Conservation (phyloP, 37 sponge, comb jelly and placozoan genomes). For the Haliclona indistincta region DNA sequence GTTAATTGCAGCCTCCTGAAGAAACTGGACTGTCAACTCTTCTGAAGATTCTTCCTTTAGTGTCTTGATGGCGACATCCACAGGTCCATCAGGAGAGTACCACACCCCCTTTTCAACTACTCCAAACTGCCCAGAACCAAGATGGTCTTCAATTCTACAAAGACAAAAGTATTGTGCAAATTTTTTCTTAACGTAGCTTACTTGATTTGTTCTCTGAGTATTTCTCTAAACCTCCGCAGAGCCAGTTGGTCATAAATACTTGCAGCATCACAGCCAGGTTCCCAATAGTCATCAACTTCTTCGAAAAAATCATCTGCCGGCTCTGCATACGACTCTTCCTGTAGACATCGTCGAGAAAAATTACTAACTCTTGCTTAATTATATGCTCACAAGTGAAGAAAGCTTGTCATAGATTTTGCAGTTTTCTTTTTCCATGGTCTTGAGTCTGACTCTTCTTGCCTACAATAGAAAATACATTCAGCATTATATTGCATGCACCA, state of each 20-base stretch:
- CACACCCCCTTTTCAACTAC: neutral
- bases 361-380: too few species aligned
- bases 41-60: neutral
- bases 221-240: slow-evolving; percentile 43
- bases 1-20: slow-evolving; percentile 28
- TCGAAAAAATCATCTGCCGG: too few species aligned
- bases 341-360: too few species aligned
- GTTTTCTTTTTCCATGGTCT: too few species aligned
- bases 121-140: slow-evolving; percentile 30
- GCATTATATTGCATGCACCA: too few species aligned
- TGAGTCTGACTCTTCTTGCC: too few species aligned
- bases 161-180: too few species aligned
- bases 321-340: too few species aligned
- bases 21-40: slow-evolving; percentile 6
- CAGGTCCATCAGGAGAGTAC: neutral
- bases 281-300: slow-evolving; percentile 46
- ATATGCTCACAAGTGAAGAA: too few species aligned
- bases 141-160: slow-evolving; percentile 11
- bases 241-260: slow-evolving; percentile 61
- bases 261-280: slow-evolving; percentile 34
- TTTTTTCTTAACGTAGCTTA: slow-evolving; percentile 47
- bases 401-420: too few species aligned
- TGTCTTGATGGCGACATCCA: slow-evolving; percentile 22
- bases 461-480: too few species aligned
- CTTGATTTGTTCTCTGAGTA: slow-evolving; percentile 35